Base-by-base conservation (phyloP, 2,113 vertebrate species). In the Philantomba maxwellii region DNA sequence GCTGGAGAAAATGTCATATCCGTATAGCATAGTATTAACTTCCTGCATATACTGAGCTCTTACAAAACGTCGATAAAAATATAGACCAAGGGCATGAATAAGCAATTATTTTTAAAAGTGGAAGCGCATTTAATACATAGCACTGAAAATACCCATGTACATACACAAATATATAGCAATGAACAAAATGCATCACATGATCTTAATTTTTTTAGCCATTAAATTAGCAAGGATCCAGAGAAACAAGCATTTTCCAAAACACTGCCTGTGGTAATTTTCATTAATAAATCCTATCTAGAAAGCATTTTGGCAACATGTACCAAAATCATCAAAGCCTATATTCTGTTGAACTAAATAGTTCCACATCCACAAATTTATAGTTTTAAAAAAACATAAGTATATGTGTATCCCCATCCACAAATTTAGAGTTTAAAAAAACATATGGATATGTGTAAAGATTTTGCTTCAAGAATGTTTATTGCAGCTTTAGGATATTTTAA, bases 51-150 rank as follows among this genome's bases (percentile, higher is more conserved):
- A 82, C 89, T 21, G 58, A 77, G 47, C 16, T 25, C 81, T 94
- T 75, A 77, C 0, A 92, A 89, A 92, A 75, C 15, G 17, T 62
- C 51, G 81, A 81, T 4, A 93, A 80, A 86, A 95, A 96, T 43
- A 91, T 0, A 92, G 25, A 84, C 66, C 86, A 83, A 45, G 25
- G 30, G 1, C 33, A 90, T 51, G 30, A 78, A 88, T 9, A 83
- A 53, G 14, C 36, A n/a, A n/a, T n/a, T n/a, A 88, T 33, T 93
- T 87, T 94, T 87, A 80, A 92, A 96, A 91, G 16, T 62, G n/a
- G 43, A 94, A 60, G 86, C 62, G n/a, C 12, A 73, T 60, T 51
- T 33, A 57, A 39, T 62, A 45, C 33, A 60, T 0, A 77, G 45
- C 14, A 84, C 5, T 62, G 26, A 75, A 66, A 93, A 66, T 36